A percentile compares a stretch with the other conserved stretches of the same genome.
phyloP scores from a whole-genome alignment of 1,140 invertebrate genomes.

The Neodiprion lecontei region DNA sequence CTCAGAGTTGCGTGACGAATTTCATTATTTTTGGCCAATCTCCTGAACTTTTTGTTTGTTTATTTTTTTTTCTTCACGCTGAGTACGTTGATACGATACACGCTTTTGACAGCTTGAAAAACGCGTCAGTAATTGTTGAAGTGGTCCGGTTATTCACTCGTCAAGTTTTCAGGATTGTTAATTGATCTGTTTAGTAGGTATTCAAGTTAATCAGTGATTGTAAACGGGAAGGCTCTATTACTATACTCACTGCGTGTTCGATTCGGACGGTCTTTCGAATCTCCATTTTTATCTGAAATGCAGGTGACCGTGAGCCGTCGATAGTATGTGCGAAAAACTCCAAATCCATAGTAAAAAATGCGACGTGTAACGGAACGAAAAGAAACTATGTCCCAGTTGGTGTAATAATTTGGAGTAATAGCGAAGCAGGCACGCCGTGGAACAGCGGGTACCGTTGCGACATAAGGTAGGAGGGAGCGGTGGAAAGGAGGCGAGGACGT shows the following conservation, averaged over 20 bases:
- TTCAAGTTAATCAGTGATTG: no score
- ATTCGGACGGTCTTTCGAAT: conserved; percentile 10
- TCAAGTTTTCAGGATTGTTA: no score
- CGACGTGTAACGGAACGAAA: no score
- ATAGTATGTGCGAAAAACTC: not conserved
- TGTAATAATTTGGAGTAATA: not conserved
- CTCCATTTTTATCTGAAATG: not conserved
- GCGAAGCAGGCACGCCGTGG: not conserved
- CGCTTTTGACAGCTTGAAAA: no score
- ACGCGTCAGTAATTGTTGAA: no score
- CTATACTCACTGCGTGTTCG: not conserved
- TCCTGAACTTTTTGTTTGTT: not conserved
- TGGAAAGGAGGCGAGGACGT: not conserved
- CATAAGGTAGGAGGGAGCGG: not conserved
- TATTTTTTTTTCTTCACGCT: not conserved
- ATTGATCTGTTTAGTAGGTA: no score
- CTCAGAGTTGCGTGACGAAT: not conserved
- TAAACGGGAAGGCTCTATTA: no score
- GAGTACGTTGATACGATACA: no score
- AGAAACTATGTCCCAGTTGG: not conserved
- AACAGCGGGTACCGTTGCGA: not conserved
- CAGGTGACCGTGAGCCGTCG: conserved; percentile 6
- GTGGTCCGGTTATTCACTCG: no score
- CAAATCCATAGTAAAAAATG: no score
- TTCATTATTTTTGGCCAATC: not conserved